phyloP scores from a whole-genome alignment of 1,140 invertebrate genomes.

The Araneus ventricosus region DNA sequence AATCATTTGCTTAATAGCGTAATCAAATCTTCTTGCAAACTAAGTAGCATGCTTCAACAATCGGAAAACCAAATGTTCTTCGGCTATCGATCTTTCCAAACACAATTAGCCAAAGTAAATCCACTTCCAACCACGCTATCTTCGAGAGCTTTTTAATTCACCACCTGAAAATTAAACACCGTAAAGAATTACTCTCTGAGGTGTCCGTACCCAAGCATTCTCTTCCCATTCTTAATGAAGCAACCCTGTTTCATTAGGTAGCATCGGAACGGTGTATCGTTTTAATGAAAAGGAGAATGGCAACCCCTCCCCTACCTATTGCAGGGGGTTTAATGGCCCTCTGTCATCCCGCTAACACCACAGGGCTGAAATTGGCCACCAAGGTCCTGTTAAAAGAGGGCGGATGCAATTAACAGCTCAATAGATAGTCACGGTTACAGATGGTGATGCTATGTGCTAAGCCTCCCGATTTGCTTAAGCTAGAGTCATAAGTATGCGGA shows the following conservation, averaged over 20 bases:
- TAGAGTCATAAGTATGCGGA: background rate
- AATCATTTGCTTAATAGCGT: too few species aligned
- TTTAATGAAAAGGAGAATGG: background rate
- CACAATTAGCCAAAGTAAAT: conserved; percentile 31
- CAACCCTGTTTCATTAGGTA: background rate
- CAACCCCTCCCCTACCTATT: background rate
- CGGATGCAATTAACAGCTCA: conserved; percentile 16
- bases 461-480: conserved; percentile 1
- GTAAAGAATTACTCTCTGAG: conserved; percentile 8
- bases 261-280: background rate
- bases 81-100: background rate
- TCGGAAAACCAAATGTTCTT: background rate
- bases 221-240: conserved; percentile 28
- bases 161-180: conserved; percentile 26
- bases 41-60: background rate
- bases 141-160: conserved; percentile 14
- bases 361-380: conserved; percentile 9
- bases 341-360: background rate
- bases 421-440: conserved; percentile 12
- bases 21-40: too few species aligned
- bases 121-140: background rate
- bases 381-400: conserved; percentile 26
- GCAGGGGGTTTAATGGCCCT: background rate
- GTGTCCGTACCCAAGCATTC: background rate
- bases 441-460: conserved; percentile 23